Percentiles rank a stretch among this genome's conserved stretches.
Evolutionary conservation across 2,113 vertebrate species (phyloP).

Genomic region (Nothocercus nigrocapillus): DNA sequence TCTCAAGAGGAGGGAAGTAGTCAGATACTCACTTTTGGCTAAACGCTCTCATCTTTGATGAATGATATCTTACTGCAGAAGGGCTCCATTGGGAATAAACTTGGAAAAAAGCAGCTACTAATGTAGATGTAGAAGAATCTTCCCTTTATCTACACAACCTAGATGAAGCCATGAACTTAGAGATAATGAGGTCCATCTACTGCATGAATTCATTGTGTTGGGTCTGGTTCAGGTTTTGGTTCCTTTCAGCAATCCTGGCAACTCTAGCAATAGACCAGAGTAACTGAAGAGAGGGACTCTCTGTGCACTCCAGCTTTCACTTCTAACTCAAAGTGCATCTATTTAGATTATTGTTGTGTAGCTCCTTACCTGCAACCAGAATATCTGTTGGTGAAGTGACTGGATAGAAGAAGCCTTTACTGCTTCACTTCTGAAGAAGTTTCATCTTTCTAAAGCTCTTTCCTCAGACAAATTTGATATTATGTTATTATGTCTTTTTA

Average conservation of each 20-base stretch:
- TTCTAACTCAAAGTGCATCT: background rate
- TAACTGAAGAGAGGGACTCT: background rate
- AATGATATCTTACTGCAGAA: background rate
- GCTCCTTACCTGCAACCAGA: background rate
- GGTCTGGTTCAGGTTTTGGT: background rate
- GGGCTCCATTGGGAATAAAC: background rate
- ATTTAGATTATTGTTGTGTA: background rate
- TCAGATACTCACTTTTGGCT: background rate
- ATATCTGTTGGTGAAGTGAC: background rate
- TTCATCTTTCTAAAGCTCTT: background rate
- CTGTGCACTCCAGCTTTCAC: background rate
- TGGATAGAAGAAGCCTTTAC: background rate
- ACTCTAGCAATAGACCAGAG: background rate
- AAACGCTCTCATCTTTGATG: background rate
- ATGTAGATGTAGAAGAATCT: background rate
- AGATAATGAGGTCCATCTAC: background rate
- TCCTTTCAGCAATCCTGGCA: background rate
- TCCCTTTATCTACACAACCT: background rate
- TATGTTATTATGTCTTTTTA: background rate
- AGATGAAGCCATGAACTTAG: fast-evolving
- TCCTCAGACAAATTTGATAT: background rate
- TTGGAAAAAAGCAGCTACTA: background rate
- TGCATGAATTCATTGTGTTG: background rate
- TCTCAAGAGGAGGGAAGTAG: background rate
- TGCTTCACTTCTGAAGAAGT: background rate